Evolutionary conservation across 1,140 invertebrate genomes (phyloP).

Genomic region (Propsilocerus akamusi): DNA sequence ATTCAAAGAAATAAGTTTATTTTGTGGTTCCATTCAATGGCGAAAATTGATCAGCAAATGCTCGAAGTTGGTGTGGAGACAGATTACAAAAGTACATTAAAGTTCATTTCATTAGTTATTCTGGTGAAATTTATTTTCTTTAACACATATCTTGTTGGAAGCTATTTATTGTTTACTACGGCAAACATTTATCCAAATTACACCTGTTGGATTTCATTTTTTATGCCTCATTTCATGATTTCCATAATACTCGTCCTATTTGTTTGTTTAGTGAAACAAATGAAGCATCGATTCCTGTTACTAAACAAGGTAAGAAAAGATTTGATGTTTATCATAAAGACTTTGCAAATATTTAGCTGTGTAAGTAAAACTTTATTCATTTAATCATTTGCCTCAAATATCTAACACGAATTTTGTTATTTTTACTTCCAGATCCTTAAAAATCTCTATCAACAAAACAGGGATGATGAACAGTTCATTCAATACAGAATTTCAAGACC

Average conservation of each 20-base stretch:
- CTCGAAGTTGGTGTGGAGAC: constrained; percentile 18
- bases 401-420: no score
- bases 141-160: constrained; percentile 12
- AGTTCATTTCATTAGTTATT: constrained; percentile 15
- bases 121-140: constrained; percentile 13
- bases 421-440: neutral
- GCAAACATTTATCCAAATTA: constrained; percentile 10
- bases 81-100: constrained; percentile 19
- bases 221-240: constrained; percentile 19
- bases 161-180: constrained; percentile 14
- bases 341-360: neutral
- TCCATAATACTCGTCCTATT: constrained; percentile 15
- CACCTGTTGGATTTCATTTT: constrained; percentile 16
- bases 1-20: constrained; percentile 17
- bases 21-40: constrained; percentile 14
- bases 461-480: neutral
- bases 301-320: constrained; percentile 17
- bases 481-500: neutral
- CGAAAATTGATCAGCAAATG: constrained; percentile 16
- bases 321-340: neutral
- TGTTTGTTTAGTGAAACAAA: constrained; percentile 16
- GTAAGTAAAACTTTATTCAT: neutral
- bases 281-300: constrained; percentile 19
- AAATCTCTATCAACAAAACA: neutral
- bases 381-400: no score